Conservation (phyloP, 2,113 vertebrate genomes). For the Origma solitaria region DNA sequence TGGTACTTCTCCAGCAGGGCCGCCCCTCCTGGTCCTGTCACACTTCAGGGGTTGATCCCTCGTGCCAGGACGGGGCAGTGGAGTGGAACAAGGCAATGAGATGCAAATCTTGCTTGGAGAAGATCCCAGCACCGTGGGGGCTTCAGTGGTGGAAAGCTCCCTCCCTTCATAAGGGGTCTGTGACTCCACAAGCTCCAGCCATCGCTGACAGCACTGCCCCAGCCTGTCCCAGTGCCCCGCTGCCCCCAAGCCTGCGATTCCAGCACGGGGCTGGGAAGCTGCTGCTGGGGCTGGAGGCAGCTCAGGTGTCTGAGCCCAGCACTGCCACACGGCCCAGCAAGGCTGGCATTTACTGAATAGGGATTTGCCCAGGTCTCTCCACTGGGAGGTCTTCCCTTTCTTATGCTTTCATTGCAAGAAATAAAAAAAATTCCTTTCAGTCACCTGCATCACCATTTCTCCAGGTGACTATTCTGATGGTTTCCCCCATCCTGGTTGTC, state of each 20-base stretch:
- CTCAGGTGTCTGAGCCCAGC: background rate
- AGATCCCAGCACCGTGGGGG: accelerated
- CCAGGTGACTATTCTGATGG: accelerated
- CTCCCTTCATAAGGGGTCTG: background rate
- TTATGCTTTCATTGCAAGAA: background rate
- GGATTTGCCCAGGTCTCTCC: background rate
- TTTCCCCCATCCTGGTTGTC: background rate
- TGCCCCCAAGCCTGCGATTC: accelerated
- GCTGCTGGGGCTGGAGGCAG: background rate
- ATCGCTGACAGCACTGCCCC: background rate
- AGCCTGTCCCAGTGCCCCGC: background rate
- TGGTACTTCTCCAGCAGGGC: background rate
- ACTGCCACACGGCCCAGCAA: background rate
- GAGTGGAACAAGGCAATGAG: background rate
- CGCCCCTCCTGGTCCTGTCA: background rate
- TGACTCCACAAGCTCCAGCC: background rate
- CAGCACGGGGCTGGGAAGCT: accelerated
- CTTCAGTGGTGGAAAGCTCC: background rate
- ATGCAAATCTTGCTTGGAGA: background rate
- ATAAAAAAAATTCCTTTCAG: background rate
- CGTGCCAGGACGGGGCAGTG: accelerated
- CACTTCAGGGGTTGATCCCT: accelerated
- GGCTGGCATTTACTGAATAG: background rate
- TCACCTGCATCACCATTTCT: background rate
- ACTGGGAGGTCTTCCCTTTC: background rate